Evolutionary conservation across 2,888 invertebrate genomes (phyloP), one percentile per base, ranked within the genome.

Genomic region (Polyploca ridens): DNA sequence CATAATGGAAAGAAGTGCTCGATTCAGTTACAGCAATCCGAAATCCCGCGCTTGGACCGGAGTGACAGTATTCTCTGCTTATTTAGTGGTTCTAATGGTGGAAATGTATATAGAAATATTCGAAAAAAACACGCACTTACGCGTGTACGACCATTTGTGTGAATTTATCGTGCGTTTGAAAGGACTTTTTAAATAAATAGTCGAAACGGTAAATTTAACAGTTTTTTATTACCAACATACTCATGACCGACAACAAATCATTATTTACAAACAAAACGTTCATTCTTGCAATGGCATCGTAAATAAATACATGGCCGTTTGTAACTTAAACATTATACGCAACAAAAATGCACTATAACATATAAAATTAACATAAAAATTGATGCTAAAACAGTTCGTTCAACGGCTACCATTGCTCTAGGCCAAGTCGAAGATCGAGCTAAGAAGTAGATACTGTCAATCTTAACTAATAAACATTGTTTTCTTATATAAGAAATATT

Each of bases 51-150:
- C 87, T 0, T 91, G 92, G 91, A 87, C 83, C 0, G 91, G 91
- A n/a, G 89, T 91, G 5, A 91, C 91, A 0, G 90, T 92, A 57
- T 91, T 92, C 73, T 88, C 87, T 0, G 88, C 86, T 0, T 92
- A 92, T 54, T 67, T 91, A 33, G 82, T 90, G 69, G 77, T 91
- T 1, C 81, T 91, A 0, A 88, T 91, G 88, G 67, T 90, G 63
- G 91, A 91, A 69, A 85, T 88, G 11, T 91, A 90, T 71, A 88
- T 91, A 0, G 88, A 91, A 66, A 84, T 92, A 64, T 90, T 79
- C 61, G 92, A 92, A 69, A 90, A 90, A 19, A 79, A 85, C 49
- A 82, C 87, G 0, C 86, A 91, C 79, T 69, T 89, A 59, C 83
- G 89, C 6, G 67, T 91, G 6, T 90, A 90, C 64, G 75, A 83